Base-by-base conservation (phyloP, 1,140 invertebrate species). In the Pygmarrhopalites habei region DNA sequence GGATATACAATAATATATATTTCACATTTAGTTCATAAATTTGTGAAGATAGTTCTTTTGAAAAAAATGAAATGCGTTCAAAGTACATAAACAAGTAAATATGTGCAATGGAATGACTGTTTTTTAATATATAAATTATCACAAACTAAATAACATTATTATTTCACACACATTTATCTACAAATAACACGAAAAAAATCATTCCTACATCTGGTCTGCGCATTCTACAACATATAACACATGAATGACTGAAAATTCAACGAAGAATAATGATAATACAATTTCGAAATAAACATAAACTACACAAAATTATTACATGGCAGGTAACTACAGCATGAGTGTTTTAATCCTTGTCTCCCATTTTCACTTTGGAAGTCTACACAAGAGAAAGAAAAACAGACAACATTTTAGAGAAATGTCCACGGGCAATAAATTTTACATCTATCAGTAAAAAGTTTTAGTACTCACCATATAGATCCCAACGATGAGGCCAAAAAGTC, bases 401-500 rank as follows among this genome's bases (percentile, higher is more conserved):
- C 46, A 41, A 28, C 14, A 29, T 57, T 19, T 19, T 14, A 26
- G 4, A 1, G 14, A 14, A 17, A 30, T 25, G 21, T 60, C 19
- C 25, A 44, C 21, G 19, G 46, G 15, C 21, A 61, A 1, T 30
- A 26, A 58, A 14, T 25, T 52, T 1, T 2, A 21, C 23, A 49
- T 25, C 46, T 44, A 66, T 66, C 51, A 49, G 28, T 43, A 29
- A 53, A 47, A 46, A 44, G 35, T 23, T 58, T 15, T 41, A 44
- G 44, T 62, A 71, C 67, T 74, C 74, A 81, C 82, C 82, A 95
- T 90, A 75, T 97, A 91, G 79, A 98, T 95, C 66, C 92, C 91
- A 60, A 98, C 92, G 78, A 98, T 98, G n/a, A 98, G 82, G 62
- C 95, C 95, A 79, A 98, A 98, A 0, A 98, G 82, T 74, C 95